Evolutionary conservation across 2,797 vertebrate genomes (phyloP).

Genomic region (Euphonia xanthogaster): DNA sequence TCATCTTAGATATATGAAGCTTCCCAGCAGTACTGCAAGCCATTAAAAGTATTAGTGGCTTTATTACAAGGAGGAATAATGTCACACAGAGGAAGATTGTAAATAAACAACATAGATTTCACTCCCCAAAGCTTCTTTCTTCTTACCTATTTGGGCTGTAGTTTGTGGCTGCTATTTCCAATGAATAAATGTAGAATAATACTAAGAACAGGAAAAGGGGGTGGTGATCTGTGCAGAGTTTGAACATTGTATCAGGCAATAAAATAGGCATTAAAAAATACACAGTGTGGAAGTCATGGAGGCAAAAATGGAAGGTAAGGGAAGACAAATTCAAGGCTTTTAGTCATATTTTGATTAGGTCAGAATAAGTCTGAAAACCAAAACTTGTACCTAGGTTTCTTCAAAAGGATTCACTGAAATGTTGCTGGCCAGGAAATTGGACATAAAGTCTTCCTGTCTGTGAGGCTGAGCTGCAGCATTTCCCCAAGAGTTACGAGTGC

Average conservation of each 20-base stretch:
- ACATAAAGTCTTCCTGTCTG: neutral
- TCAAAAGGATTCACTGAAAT: neutral
- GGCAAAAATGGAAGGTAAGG: neutral
- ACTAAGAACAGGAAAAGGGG: neutral
- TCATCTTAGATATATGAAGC: neutral
- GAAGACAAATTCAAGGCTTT: neutral
- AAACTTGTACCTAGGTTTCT: neutral
- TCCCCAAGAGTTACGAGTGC: neutral
- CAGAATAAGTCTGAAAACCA: neutral
- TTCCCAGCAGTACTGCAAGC: conserved; percentile 16
- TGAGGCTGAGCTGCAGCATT: neutral
- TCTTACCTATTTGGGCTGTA: neutral
- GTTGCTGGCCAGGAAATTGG: neutral
- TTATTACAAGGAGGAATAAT: neutral
- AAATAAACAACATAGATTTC: neutral
- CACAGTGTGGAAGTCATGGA: neutral
- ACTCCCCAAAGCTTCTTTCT: neutral
- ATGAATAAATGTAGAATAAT: neutral
- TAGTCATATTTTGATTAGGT: neutral
- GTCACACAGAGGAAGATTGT: neutral
- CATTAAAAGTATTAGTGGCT: conserved; percentile 7
- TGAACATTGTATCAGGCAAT: neutral
- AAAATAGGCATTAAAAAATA: neutral
- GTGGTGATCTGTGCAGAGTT: neutral
- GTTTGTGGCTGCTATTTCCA: neutral